These are phyloP conservation scores for Brachyhypopomus gauderio DNA, from an alignment of 2,113 vertebrate species.

Conservation along the genomic window DNA sequence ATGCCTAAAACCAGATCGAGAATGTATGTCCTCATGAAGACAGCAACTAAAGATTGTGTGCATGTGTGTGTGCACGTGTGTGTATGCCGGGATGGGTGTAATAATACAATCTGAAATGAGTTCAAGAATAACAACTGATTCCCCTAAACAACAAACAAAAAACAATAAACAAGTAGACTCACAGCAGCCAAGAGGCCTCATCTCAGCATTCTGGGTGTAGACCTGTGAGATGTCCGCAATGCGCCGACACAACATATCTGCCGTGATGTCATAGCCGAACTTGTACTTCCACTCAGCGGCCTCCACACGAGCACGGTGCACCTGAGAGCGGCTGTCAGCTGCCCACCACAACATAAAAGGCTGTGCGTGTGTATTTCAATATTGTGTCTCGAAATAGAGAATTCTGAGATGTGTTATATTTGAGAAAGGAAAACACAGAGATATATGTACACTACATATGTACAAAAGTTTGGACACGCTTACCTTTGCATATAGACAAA, in stretches of 20 bases:
- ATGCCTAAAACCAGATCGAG: slow-evolving; percentile 65
- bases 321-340: slow-evolving; percentile 80
- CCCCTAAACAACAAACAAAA: neutral
- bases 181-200: slow-evolving; percentile 82
- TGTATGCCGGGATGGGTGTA: too few relatives aligned
- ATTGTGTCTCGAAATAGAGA: too few relatives aligned
- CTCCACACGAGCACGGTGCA: slow-evolving; percentile 77
- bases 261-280: slow-evolving; percentile 77
- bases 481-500: too few relatives aligned
- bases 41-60: too few relatives aligned
- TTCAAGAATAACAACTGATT: too few relatives aligned
- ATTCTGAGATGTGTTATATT: too few relatives aligned
- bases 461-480: too few relatives aligned
- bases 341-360: slow-evolving; percentile 4
- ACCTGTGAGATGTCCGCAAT: slow-evolving; percentile 80
- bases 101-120: too few relatives aligned
- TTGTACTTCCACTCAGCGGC: slow-evolving; percentile 81
- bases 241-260: slow-evolving; percentile 74
- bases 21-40: too few relatives aligned
- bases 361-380: too few relatives aligned
- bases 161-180: slow-evolving; percentile 55
- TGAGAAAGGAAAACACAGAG: neutral
- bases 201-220: slow-evolving; percentile 81
- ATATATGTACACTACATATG: neutral
- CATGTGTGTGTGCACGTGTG: neutral